Evolutionary conservation across 1,140 invertebrate genomes (phyloP), one percentile per base, ranked within the genome.

Genomic region (Uloborus diversus): DNA sequence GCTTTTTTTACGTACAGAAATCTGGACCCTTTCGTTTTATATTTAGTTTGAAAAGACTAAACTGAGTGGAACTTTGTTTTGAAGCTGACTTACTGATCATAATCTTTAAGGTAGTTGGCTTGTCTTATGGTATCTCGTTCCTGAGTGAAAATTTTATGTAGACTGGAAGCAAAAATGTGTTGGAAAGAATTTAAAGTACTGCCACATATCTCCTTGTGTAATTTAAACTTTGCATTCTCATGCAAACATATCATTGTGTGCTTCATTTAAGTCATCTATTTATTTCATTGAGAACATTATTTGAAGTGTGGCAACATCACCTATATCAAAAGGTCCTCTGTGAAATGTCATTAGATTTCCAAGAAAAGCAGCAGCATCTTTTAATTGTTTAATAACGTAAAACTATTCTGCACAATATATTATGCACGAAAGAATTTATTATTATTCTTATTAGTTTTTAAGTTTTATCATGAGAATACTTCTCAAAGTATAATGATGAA

Each of bases 81-180:
- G 7, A n/a, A 11, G 4, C 49, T 51, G 5, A 5, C 13, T 11
- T 11, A 20, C n/a, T 20, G 13, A 51, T 51, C n/a, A 51, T 4
- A 51, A 11, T 20, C 4, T 5, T 4, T n/a, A 51, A 7, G 7
- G 20, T 4, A 32, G 56, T 47, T 27, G 37, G 37, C 37, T 73
- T 62, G 56, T 73, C n/a, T 61, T 49, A 37, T 62, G 70, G 70
- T 62, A 49, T 20, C 20, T 73, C 49, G 70, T 73, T 73, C 70
- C 70, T 73, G 56, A 35, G 33, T 37, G 62, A 30, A 30, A 37
- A 33, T 25, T 17, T 71, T 51, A 28, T 14, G 25, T 30, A n/a
- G 49, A 71, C 37, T 27, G 57, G 33, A 51, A 71, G 49, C 64
- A 49, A 17, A 5, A 2, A 25, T 30, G 13, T 17, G 28, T 32